phyloP scores from a whole-genome alignment of 2,797 vertebrate genomes.

The Columba guinea region DNA sequence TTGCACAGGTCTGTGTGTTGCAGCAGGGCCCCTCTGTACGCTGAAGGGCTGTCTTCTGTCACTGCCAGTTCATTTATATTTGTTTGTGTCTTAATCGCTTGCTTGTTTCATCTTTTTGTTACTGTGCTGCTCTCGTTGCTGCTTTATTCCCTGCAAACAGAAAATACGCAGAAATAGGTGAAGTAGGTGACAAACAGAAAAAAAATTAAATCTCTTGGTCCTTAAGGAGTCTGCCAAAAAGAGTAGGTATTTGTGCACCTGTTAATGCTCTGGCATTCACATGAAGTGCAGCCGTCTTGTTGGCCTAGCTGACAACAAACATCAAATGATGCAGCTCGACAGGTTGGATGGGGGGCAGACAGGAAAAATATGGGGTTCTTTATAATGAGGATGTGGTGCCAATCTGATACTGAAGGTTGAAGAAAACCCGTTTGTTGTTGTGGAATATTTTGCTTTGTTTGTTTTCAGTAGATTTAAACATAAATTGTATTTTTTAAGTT shows the following conservation, averaged over 20 bases:
- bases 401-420: background rate
- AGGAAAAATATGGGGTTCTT: accelerated
- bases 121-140: background rate
- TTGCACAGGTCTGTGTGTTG: conserved; percentile 28
- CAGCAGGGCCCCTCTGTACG: background rate
- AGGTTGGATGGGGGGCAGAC: background rate
- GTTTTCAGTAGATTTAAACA: background rate
- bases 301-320: background rate
- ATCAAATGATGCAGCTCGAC: background rate
- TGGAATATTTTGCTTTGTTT: background rate
- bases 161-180: background rate
- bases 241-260: background rate
- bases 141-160: background rate
- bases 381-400: background rate
- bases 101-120: background rate
- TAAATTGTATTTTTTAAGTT: background rate
- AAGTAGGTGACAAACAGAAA: background rate
- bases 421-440: background rate
- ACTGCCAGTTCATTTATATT: conserved; percentile 14
- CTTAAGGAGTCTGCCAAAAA: background rate
- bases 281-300: background rate
- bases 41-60: conserved; percentile 39
- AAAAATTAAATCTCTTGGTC: background rate
- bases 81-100: background rate
- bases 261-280: background rate